Evolutionary conservation across 2,113 vertebrate genomes (phyloP).

Genomic region (Clarias gariepinus): DNA sequence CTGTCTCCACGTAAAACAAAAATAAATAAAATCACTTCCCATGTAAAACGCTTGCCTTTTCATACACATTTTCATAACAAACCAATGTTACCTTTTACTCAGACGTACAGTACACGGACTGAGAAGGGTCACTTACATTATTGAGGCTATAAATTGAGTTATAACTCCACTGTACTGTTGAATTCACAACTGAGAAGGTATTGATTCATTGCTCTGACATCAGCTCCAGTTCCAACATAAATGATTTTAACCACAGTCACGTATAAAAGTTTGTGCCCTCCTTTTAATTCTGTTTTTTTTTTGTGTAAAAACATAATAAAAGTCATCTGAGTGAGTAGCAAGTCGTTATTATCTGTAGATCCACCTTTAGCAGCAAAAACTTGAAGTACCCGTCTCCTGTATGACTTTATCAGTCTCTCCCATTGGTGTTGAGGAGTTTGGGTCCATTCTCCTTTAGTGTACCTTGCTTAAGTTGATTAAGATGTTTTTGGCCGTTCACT

Average conservation of each 20-base stretch:
- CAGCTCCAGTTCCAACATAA: background rate
- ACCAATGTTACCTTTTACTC: background rate
- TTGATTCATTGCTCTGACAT: background rate
- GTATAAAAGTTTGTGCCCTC: background rate
- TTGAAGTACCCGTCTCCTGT: too few relatives aligned
- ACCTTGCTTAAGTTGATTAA: too few relatives aligned
- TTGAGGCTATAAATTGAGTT: background rate
- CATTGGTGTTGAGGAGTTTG: too few relatives aligned
- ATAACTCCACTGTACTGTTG: background rate
- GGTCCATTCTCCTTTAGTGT: too few relatives aligned
- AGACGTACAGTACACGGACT: background rate
- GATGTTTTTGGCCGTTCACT: too few relatives aligned
- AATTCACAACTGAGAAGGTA: background rate
- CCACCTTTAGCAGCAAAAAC: too few relatives aligned
- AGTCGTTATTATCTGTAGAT: too few relatives aligned
- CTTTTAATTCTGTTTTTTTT: background rate
- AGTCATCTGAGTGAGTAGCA: too few relatives aligned
- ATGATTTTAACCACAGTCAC: background rate
- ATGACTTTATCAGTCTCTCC: too few relatives aligned
- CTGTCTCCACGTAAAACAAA: background rate
- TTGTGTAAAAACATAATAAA: too few relatives aligned
- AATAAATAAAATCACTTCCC: background rate
- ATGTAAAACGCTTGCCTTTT: background rate
- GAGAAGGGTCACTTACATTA: background rate
- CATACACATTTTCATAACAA: background rate